Base-by-base conservation (phyloP, 2,797 vertebrate genomes). In the Sebastes itinus region DNA sequence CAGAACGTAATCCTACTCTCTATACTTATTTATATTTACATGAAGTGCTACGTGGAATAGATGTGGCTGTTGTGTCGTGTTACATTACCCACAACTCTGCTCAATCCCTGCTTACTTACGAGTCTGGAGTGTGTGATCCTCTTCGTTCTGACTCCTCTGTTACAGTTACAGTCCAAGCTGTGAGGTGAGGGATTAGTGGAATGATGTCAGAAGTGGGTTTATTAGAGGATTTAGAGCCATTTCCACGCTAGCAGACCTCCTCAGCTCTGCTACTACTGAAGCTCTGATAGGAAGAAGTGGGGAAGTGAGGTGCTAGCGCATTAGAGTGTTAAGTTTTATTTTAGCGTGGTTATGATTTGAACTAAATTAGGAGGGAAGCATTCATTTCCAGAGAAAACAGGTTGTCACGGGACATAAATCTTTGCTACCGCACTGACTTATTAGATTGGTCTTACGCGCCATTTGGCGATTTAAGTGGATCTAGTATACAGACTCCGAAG, bases 191-290 rank as follows among this genome's bases (percentile, higher is more conserved):
- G 92, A 92, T 93, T 92, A 90, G 87, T 66, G 77, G 78, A 90
- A 75, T 79, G 88, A 84, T 92, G 86, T 90, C 91, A 91, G 76
- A 78, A 85, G 80, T 89, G 77, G 83, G 84, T 92, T 91, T 91
- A 90, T 93, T 92, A 83, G 67, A 87, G 89, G 91, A 90, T 93
- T 92, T 93, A 78, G 59, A 90, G 88, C 73, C 79, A 90, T 92
- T 93, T 90, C 85, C 78, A 78, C 35, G 1, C 82, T 75, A 78
- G 81, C 76, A 84, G 80, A 83, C 82, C 78, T 84, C 78, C 73
- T 77, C 79, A 27, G 78, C 75, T 83, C 72, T 62, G 77, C 60
- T 28, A 18, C 64, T 52, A 52, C 74, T 0, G 12, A 73, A 20
- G 32, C 62, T 64, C 62, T 88, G 84, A 83, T 60, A 63, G 68